Evolutionary conservation across 2,888 invertebrate genomes (phyloP), one percentile per base, ranked within the genome.

Genomic region (Drosophila fulvimacula): DNA sequence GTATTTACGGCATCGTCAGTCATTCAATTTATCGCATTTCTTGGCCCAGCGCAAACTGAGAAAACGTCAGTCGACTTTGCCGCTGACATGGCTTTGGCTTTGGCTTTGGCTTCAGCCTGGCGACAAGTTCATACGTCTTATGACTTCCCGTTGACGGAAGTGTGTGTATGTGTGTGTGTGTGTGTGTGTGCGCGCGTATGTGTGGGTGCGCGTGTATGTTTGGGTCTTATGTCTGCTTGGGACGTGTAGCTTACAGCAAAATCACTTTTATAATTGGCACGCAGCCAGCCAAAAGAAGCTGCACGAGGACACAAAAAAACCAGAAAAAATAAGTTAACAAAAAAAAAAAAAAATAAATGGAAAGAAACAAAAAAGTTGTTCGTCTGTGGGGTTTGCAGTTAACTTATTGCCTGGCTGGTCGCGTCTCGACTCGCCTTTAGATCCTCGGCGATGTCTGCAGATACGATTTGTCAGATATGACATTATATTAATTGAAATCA

Each of bases 121-220:
- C 89, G 89, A 82, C 83, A 84, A 87, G 89, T 84, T 83, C 83
- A 88, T 88, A 87, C 89, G 89, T 87, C 83, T 84, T 84, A 84
- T 84, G 83, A 84, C 90, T 90, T 89, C 87, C 90, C 88, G 85
- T 90, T 87, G 91, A 84, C 90, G 91, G 90, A 91, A 91, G 91
- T 88, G 77, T 81, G 74, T 71, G 76, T 68, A 69, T 53, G 63
- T 34, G 65, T 61, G 69, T 59, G 38, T 5, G 66, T 38, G 64
- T n/a, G 64, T 42, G 64, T 39, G 65, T 57, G 68, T 62, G 64
- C 32, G 61, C 19, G 68, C 55, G 67, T 59, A 42, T 19, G 66
- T 42, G 63, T 64, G 64, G 59, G 64, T 38, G 64, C 57, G 62
- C 57, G 70, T 69, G 60, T 73, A 59, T 66, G 66, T 61, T 57